These are phyloP conservation scores for Erpetoichthys calabaricus DNA, from an alignment of 2,797 vertebrate genomes.

Conservation along the genomic window DNA sequence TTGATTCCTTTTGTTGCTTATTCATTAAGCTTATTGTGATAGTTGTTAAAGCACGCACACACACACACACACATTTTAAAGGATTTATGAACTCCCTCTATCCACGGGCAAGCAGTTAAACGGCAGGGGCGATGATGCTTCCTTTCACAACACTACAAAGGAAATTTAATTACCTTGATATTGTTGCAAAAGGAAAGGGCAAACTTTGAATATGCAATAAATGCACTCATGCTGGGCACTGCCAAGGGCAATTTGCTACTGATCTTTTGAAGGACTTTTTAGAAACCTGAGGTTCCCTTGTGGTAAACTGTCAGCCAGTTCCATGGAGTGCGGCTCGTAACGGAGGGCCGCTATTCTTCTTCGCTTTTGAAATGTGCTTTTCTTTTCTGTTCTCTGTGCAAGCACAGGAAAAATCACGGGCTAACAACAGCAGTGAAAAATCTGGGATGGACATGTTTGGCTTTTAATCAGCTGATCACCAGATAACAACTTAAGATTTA, in stretches of 20 bases:
- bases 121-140: slow-evolving; percentile 24
- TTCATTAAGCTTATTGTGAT: slow-evolving; percentile 25
- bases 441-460: no score
- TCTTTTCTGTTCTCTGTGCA: no score
- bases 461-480: no score
- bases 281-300: not conserved
- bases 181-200: slow-evolving; percentile 28
- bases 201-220: slow-evolving; percentile 32
- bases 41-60: slow-evolving; percentile 12
- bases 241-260: slow-evolving; percentile 26
- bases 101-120: slow-evolving; percentile 27
- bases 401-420: no score
- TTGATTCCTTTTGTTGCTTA: slow-evolving; percentile 18
- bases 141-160: slow-evolving; percentile 29
- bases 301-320: slow-evolving; percentile 1
- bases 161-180: slow-evolving; percentile 35
- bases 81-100: slow-evolving; percentile 28
- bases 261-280: slow-evolving; percentile 22
- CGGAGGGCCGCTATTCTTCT: not conserved
- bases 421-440: no score
- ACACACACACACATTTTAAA: slow-evolving; percentile 13
- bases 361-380: no score
- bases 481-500: no score
- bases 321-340: slow-evolving; percentile 5
- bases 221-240: slow-evolving; percentile 27